phyloP scores from a whole-genome alignment of 2,888 invertebrate species.

The Brachyptera risi region DNA sequence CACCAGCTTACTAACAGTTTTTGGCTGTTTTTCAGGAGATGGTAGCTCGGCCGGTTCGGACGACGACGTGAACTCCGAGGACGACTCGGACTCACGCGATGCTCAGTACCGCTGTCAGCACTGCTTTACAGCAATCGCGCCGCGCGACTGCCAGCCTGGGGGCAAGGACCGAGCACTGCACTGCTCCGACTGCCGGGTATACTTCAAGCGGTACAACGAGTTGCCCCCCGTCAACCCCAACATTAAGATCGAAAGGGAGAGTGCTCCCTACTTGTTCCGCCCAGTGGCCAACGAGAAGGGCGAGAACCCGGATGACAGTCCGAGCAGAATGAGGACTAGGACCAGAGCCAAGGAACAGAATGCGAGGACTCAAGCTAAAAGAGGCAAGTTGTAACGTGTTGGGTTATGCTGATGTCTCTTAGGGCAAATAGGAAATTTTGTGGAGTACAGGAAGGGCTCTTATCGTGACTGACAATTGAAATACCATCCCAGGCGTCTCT shows the following conservation, averaged over 20 bases:
- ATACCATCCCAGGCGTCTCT: no score
- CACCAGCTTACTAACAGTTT: not conserved
- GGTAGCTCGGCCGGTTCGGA: conserved; percentile 53
- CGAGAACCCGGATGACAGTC: conserved; percentile 44
- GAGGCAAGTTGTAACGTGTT: no score
- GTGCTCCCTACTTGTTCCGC: conserved; percentile 49
- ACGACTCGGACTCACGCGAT: conserved; percentile 91
- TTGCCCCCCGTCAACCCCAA: conserved; percentile 52
- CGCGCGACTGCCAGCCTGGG: conserved; percentile 68
- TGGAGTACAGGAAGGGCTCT: no score
- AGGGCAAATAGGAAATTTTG: no score
- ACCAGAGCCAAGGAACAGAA: conserved; percentile 58
- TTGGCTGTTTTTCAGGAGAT: conserved; percentile 46
- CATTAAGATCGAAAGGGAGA: conserved; percentile 35
- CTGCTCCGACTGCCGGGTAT: conserved; percentile 71
- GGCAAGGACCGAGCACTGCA: conserved; percentile 66
- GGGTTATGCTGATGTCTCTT: no score
- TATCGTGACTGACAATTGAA: no score
- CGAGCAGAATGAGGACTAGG: conserved; percentile 84
- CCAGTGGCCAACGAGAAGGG: conserved; percentile 48
- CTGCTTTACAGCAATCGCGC: conserved; percentile 68
- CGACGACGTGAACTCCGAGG: conserved; percentile 81
- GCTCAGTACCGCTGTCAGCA: conserved; percentile 64
- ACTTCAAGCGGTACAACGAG: conserved; percentile 74
- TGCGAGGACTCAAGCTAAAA: conserved; percentile 52